Evolutionary conservation across 2,113 vertebrate species (phyloP), one percentile per base, ranked within the genome.

Genomic region (Podarcis cretensis): DNA sequence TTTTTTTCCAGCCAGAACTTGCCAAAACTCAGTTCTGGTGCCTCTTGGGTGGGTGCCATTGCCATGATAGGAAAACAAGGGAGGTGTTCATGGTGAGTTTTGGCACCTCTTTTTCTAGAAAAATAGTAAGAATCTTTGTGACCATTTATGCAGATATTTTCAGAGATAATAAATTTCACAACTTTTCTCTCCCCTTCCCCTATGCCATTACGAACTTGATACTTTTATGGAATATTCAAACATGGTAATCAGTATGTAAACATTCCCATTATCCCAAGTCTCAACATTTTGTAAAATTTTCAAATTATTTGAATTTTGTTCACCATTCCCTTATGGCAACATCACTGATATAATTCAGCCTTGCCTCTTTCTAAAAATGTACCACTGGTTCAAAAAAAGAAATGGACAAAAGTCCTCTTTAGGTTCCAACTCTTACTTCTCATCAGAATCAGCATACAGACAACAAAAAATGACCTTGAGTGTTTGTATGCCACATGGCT

Each of bases 381-480:
- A 59, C 32, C 57, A 14, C 9, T 20, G 10, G 75, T 43, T 87
- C 32, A 82, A 18, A 69, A 69, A 86, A 5, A 92, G 73, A 82
- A 83, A 25, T 4, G 65, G 3, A 5, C 35, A 83, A 68, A 5
- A 90, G 79, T 2, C 32, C 18, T 30, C 10, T 27, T 18, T 18
- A 83, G 48, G 59, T 68, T 54, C 73, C 59, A 76, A 10, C 12
- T 76, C 57, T 88, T 32, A 21, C 57, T 63, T 40, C 4, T 82
- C 78, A 85, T 0, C 13, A 81, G 87, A 86, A 74, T 43, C 30
- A 18, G 3, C 30, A 68, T 37, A 21, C 0, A 0, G 6, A 4
- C 23, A 43, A 75, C 27, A 79, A 90, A 43, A 90, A 83, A 9
- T 75, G 35, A 7, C 10, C 87, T 93, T 92, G 76, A 86, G 65